A percentile compares a stretch with the other conserved stretches of the same genome.
phyloP scores from a whole-genome alignment of 2,888 invertebrate genomes.

The Craniophora ligustri region DNA sequence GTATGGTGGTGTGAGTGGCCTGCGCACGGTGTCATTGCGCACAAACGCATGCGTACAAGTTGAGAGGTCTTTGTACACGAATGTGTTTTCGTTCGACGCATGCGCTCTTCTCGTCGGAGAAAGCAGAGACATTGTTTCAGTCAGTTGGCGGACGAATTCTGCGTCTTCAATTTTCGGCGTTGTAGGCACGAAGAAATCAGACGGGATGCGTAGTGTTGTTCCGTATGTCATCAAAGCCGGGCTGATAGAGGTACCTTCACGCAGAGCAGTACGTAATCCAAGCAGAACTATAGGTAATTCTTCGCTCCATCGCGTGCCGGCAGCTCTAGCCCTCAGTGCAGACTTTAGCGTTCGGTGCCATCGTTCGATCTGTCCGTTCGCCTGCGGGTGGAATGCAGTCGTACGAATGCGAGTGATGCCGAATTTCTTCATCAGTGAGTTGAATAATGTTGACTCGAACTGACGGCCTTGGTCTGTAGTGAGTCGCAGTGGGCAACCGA shows the following conservation, averaged over 20 bases:
- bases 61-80: conserved; percentile 4
- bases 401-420: neutral
- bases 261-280: conserved; percentile 3
- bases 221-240: conserved; percentile 11
- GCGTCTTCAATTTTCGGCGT: neutral
- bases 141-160: neutral
- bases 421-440: neutral
- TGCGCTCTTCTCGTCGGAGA: neutral
- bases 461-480: conserved; percentile 15
- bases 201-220: conserved; percentile 1
- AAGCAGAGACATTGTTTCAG: conserved; percentile 1
- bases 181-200: conserved; percentile 1
- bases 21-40: neutral
- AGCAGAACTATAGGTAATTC: conserved; percentile 5
- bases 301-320: neutral
- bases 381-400: neutral
- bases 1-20: conserved; percentile 10
- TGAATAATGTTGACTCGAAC: conserved; percentile 5
- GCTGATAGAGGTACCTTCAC: conserved; percentile 1
- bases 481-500: neutral
- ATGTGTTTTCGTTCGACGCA: neutral
- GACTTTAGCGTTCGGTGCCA: too few species aligned
- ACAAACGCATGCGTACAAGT: conserved; percentile 10
- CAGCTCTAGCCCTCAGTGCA: too few species aligned
- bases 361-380: too few species aligned